A percentile compares a stretch with the other conserved stretches of the same genome.
phyloP scores from a whole-genome alignment of 2,888 invertebrate species.

The Embidobia sp. region DNA sequence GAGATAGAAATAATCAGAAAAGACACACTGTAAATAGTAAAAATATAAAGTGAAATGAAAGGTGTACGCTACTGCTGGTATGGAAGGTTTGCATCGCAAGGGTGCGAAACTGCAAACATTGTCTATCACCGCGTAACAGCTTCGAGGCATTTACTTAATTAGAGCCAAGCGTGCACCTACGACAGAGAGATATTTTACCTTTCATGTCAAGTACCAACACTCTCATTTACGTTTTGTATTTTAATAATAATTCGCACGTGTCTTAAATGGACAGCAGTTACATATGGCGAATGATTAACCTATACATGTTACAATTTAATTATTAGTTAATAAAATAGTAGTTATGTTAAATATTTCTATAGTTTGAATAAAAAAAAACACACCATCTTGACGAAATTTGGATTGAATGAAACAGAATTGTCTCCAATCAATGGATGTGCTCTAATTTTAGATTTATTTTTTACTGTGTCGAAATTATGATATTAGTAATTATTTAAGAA shows the following conservation, averaged over 20 bases:
- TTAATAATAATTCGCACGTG: slow-evolving; percentile 39
- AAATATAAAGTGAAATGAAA: slow-evolving; percentile 49
- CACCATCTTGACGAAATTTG: no score
- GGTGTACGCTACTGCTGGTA: slow-evolving; percentile 27
- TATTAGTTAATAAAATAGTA: no score
- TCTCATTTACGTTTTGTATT: slow-evolving; percentile 45
- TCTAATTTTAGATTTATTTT: no score
- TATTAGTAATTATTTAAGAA: no score
- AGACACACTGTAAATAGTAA: slow-evolving; percentile 40
- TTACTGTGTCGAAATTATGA: no score
- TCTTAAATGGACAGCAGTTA: slow-evolving; percentile 12
- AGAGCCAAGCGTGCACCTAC: slow-evolving; percentile 69
- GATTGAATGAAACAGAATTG: no score
- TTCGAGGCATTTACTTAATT: slow-evolving; percentile 76
- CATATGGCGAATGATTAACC: no score
- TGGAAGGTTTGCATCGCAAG: slow-evolving; percentile 62
- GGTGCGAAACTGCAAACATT: slow-evolving; percentile 72
- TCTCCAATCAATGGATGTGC: no score
- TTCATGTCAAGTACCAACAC: slow-evolving; percentile 61
- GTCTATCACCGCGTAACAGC: slow-evolving; percentile 68
- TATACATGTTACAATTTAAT: no score
- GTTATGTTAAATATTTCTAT: no score
- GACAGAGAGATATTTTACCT: slow-evolving; percentile 59
- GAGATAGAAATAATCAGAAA: slow-evolving; percentile 47
- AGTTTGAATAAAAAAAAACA: no score